Base-by-base conservation (phyloP, 2,113 vertebrate genomes). In the Phylloscopus trochilus region DNA sequence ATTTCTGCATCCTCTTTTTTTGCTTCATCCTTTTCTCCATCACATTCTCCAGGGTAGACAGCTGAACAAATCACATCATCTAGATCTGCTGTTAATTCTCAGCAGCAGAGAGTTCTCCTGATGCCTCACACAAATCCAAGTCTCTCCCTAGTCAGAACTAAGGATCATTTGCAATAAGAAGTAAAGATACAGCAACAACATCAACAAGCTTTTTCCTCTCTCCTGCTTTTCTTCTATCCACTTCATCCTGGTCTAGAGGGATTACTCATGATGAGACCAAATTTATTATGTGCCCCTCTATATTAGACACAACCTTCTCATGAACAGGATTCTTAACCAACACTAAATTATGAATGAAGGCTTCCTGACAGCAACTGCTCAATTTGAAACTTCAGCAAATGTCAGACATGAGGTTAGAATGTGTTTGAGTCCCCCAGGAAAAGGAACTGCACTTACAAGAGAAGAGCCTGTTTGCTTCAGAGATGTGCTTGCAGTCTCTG, bases 391-490 rank as follows among this genome's bases (percentile, higher is more conserved):
- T 53, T 82, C 89, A 87, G 69, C 70, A 69, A 66, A 87, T 69
- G 62, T 79, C 81, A 95, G 77, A 66, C 66, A 56, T 5, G 84
- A 91, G 84, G 84, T 92, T 75, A 87, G 74, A 86, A 79, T 72
- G 53, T 47, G 18, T 28, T 33, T n/a, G 58, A 49, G 49, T 44
- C 53, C 62, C 43, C 3, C 15, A 13, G 84, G 66, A 76, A 92
- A 85, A 85, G 26, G 74, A 89, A 27, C 28, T 85, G 39, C 0
- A 0, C 56, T 66, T 28, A 35, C 16, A 62, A 64, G 37, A 49
- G 56, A 83, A 73, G 37, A 22, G 21, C 37, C 44, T 53, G 23
- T 59, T 82, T 67, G 20, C 56, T 68, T 31, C 44, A 59, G 56
- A 67, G 52, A 27, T 23, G 12, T 20, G 13, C 27, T 47, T 81